Percentiles rank a stretch among this genome's conserved stretches.
Conservation (phyloP, 2,797 vertebrate species). For the Rhynchonycteris naso region DNA sequence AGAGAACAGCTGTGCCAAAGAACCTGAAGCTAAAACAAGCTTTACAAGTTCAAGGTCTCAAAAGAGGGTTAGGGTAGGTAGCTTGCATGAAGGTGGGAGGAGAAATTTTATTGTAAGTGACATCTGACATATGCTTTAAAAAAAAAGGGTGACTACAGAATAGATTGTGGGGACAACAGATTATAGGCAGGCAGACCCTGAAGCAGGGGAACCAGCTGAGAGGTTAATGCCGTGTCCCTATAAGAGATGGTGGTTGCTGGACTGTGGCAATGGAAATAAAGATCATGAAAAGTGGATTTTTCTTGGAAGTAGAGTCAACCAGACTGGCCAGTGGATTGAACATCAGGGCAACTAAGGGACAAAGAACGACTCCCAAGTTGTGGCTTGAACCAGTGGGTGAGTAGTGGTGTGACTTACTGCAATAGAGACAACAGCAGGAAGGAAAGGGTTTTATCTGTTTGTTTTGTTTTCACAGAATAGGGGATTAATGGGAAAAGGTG, state of each 20-base stretch:
- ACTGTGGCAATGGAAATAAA: background rate
- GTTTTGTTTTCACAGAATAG: background rate
- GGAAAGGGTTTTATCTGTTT: background rate
- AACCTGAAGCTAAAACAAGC: background rate
- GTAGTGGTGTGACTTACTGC: background rate
- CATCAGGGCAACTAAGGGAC: background rate
- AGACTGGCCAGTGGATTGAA: background rate
- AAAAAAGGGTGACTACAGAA: background rate
- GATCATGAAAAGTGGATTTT: background rate
- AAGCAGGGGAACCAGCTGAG: background rate
- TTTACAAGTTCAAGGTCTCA: conserved; percentile 3
- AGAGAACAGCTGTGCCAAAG: background rate
- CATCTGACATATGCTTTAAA: background rate
- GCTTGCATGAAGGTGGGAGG: background rate
- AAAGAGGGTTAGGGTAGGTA: background rate
- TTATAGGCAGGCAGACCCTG: background rate
- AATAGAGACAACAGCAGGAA: background rate
- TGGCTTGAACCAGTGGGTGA: background rate
- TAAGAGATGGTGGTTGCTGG: background rate
- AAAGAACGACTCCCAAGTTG: background rate
- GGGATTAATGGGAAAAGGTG: background rate
- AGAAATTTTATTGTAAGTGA: background rate
- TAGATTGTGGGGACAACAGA: background rate
- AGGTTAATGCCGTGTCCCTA: background rate
- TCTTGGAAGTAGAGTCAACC: background rate